phyloP scores from a whole-genome alignment of 2,888 invertebrate species.

The Dryomyza anilis region DNA sequence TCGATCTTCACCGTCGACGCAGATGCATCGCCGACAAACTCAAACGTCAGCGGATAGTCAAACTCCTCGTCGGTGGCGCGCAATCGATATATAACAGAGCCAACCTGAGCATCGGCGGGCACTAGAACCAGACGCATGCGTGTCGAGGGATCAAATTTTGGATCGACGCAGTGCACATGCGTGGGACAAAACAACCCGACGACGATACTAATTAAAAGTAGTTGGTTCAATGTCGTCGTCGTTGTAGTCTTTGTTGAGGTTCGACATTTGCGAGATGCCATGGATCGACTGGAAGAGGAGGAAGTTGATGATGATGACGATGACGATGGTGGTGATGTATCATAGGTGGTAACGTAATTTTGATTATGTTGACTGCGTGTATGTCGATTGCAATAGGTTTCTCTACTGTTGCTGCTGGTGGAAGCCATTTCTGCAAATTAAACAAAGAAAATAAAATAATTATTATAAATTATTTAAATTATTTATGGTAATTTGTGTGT shows the following conservation, averaged over 20 bases:
- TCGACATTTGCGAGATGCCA: background rate
- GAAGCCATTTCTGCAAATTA: slow-evolving; percentile 56
- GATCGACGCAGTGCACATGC: slow-evolving; percentile 66
- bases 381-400: slow-evolving; percentile 30
- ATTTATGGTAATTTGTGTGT: no score
- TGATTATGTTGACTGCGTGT: background rate
- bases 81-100: slow-evolving; percentile 84
- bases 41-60: slow-evolving; percentile 84
- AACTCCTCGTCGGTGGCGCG: slow-evolving; percentile 86
- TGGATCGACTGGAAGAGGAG: slow-evolving; percentile 5
- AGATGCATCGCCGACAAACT: slow-evolving; percentile 76
- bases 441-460: slow-evolving; percentile 27
- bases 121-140: slow-evolving; percentile 81
- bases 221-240: slow-evolving; percentile 46
- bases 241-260: slow-evolving; percentile 7
- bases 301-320: background rate
- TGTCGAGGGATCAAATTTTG: slow-evolving; percentile 83
- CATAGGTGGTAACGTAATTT: background rate
- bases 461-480: no score
- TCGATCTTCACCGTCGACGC: slow-evolving; percentile 79
- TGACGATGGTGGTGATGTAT: background rate
- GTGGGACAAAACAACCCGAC: slow-evolving; percentile 54
- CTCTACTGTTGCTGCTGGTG: slow-evolving; percentile 36
- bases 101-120: slow-evolving; percentile 82
- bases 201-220: slow-evolving; percentile 58